These are phyloP conservation scores for Odobenus rosmarus DNA, from an alignment of 2,113 vertebrate species.

Conservation along the genomic window DNA sequence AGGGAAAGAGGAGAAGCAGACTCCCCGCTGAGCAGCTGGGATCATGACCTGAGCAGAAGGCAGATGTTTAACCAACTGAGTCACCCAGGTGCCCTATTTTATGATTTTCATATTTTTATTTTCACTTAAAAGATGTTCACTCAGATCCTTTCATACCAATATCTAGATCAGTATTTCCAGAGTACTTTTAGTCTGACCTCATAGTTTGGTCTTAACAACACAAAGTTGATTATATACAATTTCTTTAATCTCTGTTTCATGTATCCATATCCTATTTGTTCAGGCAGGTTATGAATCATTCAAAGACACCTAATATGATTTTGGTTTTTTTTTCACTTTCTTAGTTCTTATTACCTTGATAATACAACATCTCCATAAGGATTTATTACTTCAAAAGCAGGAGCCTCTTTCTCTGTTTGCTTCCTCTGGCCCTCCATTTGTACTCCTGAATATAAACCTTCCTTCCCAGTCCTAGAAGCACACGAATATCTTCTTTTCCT, in stretches of 20 bases:
- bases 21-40: not conserved
- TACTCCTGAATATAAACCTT: not conserved
- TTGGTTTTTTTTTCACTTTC: not conserved
- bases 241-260: not conserved
- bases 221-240: not conserved
- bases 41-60: not conserved
- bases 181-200: not conserved
- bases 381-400: not conserved
- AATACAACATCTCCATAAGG: not conserved
- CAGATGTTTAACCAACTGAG: not conserved
- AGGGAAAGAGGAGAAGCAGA: not conserved
- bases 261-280: not conserved
- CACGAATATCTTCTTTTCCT: not conserved
- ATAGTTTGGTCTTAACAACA: not conserved
- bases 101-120: not conserved
- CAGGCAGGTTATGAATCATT: not conserved
- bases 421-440: not conserved
- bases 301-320: not conserved
- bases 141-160: not conserved
- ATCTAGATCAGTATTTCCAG: not conserved
- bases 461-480: not conserved
- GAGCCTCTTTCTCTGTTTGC: not conserved
- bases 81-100: not conserved
- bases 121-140: not conserved
- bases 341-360: not conserved